These are phyloP conservation scores for Resseliella maxima DNA, from an alignment of 2,888 invertebrate species.

Conservation along the genomic window DNA sequence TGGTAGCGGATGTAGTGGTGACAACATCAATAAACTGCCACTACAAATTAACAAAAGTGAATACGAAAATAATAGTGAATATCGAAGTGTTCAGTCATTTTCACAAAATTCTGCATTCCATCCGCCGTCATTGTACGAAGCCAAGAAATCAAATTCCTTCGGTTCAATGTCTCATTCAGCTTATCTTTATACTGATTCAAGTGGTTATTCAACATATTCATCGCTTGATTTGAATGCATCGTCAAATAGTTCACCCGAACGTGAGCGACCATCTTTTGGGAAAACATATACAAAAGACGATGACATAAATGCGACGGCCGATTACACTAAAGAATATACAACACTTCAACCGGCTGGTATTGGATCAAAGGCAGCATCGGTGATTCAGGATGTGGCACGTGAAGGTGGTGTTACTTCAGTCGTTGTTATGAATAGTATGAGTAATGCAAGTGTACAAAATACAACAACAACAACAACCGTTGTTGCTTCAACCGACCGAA, in stretches of 20 bases:
- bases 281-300: constrained; percentile 15
- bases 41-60: constrained; percentile 69
- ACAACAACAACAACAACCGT: constrained; percentile 66
- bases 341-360: constrained; percentile 86
- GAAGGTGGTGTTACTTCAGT: constrained; percentile 74
- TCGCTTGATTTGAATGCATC: constrained; percentile 32
- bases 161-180: constrained; percentile 70
- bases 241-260: constrained; percentile 8
- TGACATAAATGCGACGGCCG: constrained; percentile 61
- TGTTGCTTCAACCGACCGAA: constrained; percentile 44
- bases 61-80: constrained; percentile 54
- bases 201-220: constrained; percentile 66
- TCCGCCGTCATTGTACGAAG: constrained; percentile 71
- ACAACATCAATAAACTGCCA: constrained; percentile 71
- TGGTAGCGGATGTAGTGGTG: constrained; percentile 69
- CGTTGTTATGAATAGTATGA: constrained; percentile 69
- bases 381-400: constrained; percentile 80
- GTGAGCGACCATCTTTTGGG: constrained; percentile 13
- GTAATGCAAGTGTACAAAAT: constrained; percentile 67
- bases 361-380: constrained; percentile 84
- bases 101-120: constrained; percentile 84
- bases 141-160: constrained; percentile 71
- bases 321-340: constrained; percentile 86
- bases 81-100: constrained; percentile 68
- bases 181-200: constrained; percentile 72